A percentile compares a stretch with the other conserved stretches of the same genome.
Evolutionary conservation across 2,113 vertebrate species (phyloP).

Genomic region (Thamnophis sirtalis): DNA sequence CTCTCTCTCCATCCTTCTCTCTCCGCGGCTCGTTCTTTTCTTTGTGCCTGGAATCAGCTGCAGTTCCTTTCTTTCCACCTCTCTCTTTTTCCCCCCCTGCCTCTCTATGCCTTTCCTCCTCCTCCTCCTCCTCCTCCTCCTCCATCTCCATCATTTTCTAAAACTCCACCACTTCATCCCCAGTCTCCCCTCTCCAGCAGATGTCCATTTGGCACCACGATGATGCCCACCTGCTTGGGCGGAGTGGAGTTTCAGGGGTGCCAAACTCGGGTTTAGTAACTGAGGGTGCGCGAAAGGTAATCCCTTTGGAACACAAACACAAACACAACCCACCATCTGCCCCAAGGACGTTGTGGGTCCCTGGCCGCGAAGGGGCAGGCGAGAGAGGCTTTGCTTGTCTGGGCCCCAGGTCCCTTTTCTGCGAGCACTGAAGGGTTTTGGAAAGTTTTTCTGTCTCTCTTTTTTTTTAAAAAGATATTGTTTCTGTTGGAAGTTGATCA

Average conservation of each 20-base stretch:
- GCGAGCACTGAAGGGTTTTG: background rate
- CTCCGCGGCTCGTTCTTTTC: conserved; percentile 53
- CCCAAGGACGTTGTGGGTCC: background rate
- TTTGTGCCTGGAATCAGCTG: conserved; percentile 66
- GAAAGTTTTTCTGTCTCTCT: background rate
- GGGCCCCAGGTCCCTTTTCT: background rate
- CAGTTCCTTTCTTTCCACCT: conserved; percentile 11
- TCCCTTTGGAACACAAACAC: background rate
- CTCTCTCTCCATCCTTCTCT: conserved; percentile 59
- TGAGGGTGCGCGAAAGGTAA: fast-evolving
- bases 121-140: too few relatives aligned
- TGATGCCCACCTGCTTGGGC: fast-evolving
- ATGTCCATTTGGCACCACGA: background rate
- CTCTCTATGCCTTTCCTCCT: conserved; percentile 18
- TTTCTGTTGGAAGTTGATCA: background rate
- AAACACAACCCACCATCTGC: fast-evolving
- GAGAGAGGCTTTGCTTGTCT: background rate
- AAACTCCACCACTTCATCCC: background rate
- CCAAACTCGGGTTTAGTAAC: fast-evolving
- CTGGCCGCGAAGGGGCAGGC: background rate
- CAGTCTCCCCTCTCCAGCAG: background rate
- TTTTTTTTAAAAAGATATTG: background rate
- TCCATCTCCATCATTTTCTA: background rate
- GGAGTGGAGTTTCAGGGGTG: fast-evolving
- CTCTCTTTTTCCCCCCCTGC: conserved; percentile 18